Conservation (phyloP, 2,797 vertebrate species). For the Liasis olivaceus region DNA sequence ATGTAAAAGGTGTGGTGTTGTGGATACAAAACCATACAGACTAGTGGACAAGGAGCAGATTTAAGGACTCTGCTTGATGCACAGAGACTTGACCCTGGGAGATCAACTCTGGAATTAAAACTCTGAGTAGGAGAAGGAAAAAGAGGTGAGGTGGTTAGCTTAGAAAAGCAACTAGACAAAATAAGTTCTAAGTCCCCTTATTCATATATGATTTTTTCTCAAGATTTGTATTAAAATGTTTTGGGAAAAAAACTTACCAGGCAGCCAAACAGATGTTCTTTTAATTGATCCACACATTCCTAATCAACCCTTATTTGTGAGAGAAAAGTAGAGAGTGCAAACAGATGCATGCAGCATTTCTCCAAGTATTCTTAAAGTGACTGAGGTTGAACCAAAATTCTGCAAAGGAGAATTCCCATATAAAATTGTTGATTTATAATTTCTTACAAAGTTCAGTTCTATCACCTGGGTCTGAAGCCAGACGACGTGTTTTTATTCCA, state of each 20-base stretch:
- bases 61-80: not conserved
- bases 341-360: not conserved
- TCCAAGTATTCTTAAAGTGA: not conserved
- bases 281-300: not conserved
- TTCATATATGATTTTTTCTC: not conserved
- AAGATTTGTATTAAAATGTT: not conserved
- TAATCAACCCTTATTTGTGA: not conserved
- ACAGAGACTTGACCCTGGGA: not conserved
- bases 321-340: not conserved
- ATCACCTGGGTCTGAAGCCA: not conserved
- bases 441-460: not conserved
- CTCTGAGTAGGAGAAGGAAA: not conserved
- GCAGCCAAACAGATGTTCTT: not conserved
- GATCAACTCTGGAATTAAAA: not conserved
- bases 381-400: not conserved
- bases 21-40: not conserved
- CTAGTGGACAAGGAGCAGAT: not conserved
- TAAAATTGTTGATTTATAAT: not conserved
- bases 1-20: not conserved
- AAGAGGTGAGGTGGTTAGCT: not conserved
- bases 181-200: not conserved
- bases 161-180: not conserved
- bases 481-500: not conserved
- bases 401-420: not conserved
- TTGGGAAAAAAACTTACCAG: not conserved